Conservation (phyloP, 2,113 vertebrate species). For the Periophthalmodon schlosseri region DNA sequence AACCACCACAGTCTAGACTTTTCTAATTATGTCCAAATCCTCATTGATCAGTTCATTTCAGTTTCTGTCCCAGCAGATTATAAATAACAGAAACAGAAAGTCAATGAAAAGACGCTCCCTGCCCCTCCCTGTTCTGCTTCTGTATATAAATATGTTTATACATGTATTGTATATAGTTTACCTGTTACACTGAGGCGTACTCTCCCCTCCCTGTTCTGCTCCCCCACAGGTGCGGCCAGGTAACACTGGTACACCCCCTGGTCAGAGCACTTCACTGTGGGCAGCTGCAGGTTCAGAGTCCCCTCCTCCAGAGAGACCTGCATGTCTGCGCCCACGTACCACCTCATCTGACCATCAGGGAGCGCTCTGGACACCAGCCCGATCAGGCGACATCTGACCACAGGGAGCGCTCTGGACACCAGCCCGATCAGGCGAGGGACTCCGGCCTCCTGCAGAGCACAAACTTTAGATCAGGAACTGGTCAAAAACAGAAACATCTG, state of each 20-base stretch:
- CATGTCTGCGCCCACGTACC: constrained; percentile 26
- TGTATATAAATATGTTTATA: too few relatives aligned
- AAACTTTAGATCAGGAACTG: background rate
- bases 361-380: constrained; percentile 56
- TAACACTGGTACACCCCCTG: constrained; percentile 63
- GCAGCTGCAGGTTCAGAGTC: constrained; percentile 45
- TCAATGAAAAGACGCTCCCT: too few relatives aligned
- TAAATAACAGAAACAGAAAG: too few relatives aligned
- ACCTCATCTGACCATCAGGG: background rate
- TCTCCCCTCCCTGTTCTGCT: constrained; percentile 57
- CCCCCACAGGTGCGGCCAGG: constrained; percentile 68
- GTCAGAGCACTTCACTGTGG: constrained; percentile 52
- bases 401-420: constrained; percentile 43
- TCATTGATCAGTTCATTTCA: too few relatives aligned
- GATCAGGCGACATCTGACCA: constrained; percentile 27
- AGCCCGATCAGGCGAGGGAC: constrained; percentile 35
- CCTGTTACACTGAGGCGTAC: constrained; percentile 58
- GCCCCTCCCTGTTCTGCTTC: too few relatives aligned
- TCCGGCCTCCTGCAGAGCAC: constrained; percentile 28
- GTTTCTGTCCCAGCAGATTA: too few relatives aligned
- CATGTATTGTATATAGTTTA: constrained; percentile 14
- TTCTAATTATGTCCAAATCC: too few relatives aligned
- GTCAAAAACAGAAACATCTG: background rate
- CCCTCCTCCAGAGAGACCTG: constrained; percentile 29
- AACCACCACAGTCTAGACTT: too few relatives aligned